Evolutionary conservation across 2,888 invertebrate genomes (phyloP), one percentile per base, ranked within the genome.

Genomic region (Mesorhabditis spiculigera): DNA sequence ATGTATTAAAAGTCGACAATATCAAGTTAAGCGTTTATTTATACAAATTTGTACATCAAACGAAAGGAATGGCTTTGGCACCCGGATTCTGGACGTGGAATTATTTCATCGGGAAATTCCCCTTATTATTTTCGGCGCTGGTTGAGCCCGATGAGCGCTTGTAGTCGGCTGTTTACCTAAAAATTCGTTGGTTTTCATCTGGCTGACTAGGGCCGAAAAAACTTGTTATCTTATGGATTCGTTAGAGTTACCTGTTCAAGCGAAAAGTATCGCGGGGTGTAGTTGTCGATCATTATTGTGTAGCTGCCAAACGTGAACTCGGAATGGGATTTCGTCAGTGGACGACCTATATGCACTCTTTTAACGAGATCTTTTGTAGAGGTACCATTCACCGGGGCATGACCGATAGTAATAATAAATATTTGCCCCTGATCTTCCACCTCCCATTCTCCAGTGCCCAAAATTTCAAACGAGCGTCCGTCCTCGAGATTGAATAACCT

Each of bases 121-220:
- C 8, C 2, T 13, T 13, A 50, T 50, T 50, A 13, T 50, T n/a
- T 13, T 10, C 58, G 58, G 8, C 58, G 58, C n/a, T 50, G 58
- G n/a, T 50, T 50, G 58, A 50, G 8, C 10, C 58, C 58, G 58
- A 50, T 50, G 8, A 50, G 8, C 10, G 10, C 8, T 50, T 50
- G 58, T n/a, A 50, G 58, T 10, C 58, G 58, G 58, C n/a, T 50
- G 58, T 50, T 50, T 10, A 50, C n/a, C 58, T 50, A n/a, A 50
- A 50, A 50, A 50, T 28, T 1, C 8, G n/a, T n/a, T 13, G n/a
- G 8, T 50, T 50, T 50, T 50, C 8, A 3, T 13, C 8, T 2
- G 28, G 28, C 3, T 28, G 28, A 28, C 28, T 28, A 28, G 28
- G 28, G 28, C 28, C 28, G 3, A 1, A 28, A 28, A 28, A 28